These are phyloP conservation scores for Cyclargus thomasi DNA, from an alignment of 1,140 invertebrate species.

Conservation along the genomic window DNA sequence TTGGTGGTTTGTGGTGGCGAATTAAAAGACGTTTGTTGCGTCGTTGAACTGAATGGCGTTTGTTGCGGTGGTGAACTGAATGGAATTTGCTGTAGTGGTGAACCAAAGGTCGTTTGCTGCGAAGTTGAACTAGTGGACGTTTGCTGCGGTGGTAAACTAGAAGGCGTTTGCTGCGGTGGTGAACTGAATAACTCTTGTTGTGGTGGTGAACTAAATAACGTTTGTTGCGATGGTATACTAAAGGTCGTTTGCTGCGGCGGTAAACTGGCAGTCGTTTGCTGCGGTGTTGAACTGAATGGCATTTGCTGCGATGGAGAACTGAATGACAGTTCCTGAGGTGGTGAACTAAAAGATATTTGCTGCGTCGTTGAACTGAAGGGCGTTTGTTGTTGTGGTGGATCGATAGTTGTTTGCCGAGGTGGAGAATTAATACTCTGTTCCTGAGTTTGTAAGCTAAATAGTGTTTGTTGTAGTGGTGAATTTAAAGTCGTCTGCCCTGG, in stretches of 20 bases:
- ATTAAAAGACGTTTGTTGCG: background rate
- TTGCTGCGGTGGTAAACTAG: background rate
- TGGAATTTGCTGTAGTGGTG: too few relatives aligned
- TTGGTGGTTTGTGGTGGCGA: background rate
- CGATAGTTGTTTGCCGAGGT: background rate
- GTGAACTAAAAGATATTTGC: background rate
- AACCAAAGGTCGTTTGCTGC: background rate
- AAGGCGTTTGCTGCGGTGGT: background rate
- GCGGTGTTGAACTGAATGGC: background rate
- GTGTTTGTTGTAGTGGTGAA: background rate
- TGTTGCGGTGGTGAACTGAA: background rate
- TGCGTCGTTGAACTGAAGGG: background rate
- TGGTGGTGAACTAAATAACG: background rate
- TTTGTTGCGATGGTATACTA: too few relatives aligned
- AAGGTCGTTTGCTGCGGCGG: background rate
- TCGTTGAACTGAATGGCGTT: background rate
- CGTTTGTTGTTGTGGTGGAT: background rate
- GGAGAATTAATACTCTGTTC: too few relatives aligned
- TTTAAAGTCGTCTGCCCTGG: background rate
- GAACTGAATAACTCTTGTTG: background rate
- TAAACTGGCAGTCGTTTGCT: background rate
- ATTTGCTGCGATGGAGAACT: background rate
- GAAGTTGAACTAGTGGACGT: background rate
- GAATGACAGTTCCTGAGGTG: background rate
- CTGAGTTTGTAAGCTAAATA: background rate